A percentile compares a stretch with the other conserved stretches of the same genome.
Evolutionary conservation across 2,797 vertebrate genomes (phyloP).

Genomic region (Lithobates sylvaticus): DNA sequence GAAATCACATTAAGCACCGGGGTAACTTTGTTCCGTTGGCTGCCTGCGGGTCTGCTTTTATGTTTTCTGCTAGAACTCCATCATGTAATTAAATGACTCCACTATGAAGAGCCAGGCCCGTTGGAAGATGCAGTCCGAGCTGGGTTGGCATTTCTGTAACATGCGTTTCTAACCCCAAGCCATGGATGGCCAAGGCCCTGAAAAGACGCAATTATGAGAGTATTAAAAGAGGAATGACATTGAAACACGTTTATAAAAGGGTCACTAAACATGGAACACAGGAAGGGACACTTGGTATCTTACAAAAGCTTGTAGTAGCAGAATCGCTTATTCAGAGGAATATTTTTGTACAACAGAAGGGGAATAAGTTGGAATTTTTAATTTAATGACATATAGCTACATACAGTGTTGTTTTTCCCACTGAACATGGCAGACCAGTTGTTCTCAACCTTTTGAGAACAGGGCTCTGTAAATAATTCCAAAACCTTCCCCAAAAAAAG

Average conservation of each 20-base stretch:
- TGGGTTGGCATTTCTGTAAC: conserved; percentile 1
- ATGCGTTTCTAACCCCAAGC: conserved; percentile 6
- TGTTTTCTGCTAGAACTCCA: conserved; percentile 33
- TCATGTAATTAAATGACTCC: conserved; percentile 54
- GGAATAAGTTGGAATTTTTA: too few species aligned
- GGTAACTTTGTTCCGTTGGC: conserved; percentile 22
- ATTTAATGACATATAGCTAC: too few species aligned
- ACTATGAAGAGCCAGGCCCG: conserved; percentile 19
- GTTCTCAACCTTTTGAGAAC: too few species aligned
- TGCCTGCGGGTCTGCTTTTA: conserved; percentile 18
- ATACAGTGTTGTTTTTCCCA: too few species aligned
- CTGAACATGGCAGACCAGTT: too few species aligned
- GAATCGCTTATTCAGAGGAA: too few species aligned
- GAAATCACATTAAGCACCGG: conserved; percentile 46
- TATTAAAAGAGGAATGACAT: background rate
- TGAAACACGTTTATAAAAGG: conserved; percentile 1
- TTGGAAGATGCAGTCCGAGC: conserved; percentile 14
- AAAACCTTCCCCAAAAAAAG: too few species aligned
- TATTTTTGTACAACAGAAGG: too few species aligned
- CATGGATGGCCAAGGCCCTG: background rate
- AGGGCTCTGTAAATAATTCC: too few species aligned
- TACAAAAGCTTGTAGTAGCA: too few species aligned
- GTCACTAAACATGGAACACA: background rate
- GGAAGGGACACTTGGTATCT: background rate
- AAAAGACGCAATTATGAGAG: conserved; percentile 20